Percentiles rank a stretch among this genome's conserved stretches.
Evolutionary conservation across 2,797 vertebrate genomes (phyloP).

Genomic region (Choloepus didactylus): DNA sequence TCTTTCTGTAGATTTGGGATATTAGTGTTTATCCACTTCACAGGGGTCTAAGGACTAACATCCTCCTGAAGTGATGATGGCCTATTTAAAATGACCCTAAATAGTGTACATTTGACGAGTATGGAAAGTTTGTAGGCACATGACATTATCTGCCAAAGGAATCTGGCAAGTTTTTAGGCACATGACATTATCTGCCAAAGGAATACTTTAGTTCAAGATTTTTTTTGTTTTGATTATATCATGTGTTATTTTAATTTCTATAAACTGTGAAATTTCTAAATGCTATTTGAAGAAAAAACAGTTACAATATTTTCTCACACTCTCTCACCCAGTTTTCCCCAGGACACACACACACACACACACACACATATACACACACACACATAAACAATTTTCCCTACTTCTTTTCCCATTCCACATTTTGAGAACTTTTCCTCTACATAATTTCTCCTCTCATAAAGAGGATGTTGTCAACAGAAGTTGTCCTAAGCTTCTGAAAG

Average conservation of each 20-base stretch:
- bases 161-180: constrained; percentile 7
- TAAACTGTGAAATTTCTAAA: constrained; percentile 35
- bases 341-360: background rate
- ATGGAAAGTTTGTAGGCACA: background rate
- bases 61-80: background rate
- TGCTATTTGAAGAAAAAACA: constrained; percentile 15
- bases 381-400: background rate
- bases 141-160: constrained; percentile 25
- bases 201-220: constrained; percentile 14
- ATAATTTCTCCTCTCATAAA: constrained; percentile 50
- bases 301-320: constrained; percentile 9
- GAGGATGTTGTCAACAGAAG: background rate
- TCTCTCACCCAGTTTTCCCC: background rate
- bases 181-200: constrained; percentile 18
- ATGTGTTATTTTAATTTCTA: constrained; percentile 53
- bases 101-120: background rate
- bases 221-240: constrained; percentile 59
- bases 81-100: background rate
- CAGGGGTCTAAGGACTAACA: background rate
- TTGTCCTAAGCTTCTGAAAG: constrained; percentile 10
- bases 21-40: background rate
- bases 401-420: constrained; percentile 6
- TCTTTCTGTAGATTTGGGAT: background rate
- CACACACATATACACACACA: background rate
- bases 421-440: background rate